Evolutionary conservation across 2,888 invertebrate genomes (phyloP).

Genomic region (Lamproptera curius): DNA sequence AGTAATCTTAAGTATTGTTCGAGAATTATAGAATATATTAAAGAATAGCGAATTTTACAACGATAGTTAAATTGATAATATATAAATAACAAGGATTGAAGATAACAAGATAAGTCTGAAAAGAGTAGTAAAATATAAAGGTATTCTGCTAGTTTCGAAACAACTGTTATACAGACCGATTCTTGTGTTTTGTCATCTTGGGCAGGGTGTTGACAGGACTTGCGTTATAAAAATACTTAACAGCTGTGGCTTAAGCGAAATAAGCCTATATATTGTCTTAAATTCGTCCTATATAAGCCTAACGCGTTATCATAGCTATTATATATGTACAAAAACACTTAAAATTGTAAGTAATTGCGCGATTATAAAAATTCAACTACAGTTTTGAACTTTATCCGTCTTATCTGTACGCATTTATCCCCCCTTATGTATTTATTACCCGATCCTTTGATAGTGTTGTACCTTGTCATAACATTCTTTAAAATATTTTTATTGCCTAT

Average conservation of each 20-base stretch:
- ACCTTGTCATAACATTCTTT: neutral
- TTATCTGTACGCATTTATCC: neutral
- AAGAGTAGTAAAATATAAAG: constrained; percentile 25
- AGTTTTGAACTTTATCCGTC: neutral
- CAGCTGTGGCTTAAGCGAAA: constrained; percentile 5
- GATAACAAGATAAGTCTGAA: constrained; percentile 39
- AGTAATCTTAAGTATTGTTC: constrained; percentile 53
- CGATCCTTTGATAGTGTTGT: neutral
- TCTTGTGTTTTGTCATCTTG: constrained; percentile 29
- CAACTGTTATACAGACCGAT: constrained; percentile 71
- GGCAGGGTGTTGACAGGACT: constrained; percentile 17
- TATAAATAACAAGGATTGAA: constrained; percentile 40
- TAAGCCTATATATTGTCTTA: constrained; percentile 3
- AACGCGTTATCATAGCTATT: neutral
- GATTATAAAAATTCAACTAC: neutral
- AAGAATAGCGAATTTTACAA: constrained; percentile 49
- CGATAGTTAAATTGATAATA: constrained; percentile 54
- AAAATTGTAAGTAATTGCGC: neutral
- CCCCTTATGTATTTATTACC: neutral
- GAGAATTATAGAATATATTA: constrained; percentile 34
- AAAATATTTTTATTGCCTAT: neutral
- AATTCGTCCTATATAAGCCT: neutral
- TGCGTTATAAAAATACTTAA: constrained; percentile 1
- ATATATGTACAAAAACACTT: neutral
- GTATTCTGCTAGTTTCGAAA: constrained; percentile 33